A percentile compares a stretch with the other conserved stretches of the same genome.
phyloP scores from a whole-genome alignment of 37 sponge, comb jelly and placozoan genomes.

The Oscarella lobularis region DNA sequence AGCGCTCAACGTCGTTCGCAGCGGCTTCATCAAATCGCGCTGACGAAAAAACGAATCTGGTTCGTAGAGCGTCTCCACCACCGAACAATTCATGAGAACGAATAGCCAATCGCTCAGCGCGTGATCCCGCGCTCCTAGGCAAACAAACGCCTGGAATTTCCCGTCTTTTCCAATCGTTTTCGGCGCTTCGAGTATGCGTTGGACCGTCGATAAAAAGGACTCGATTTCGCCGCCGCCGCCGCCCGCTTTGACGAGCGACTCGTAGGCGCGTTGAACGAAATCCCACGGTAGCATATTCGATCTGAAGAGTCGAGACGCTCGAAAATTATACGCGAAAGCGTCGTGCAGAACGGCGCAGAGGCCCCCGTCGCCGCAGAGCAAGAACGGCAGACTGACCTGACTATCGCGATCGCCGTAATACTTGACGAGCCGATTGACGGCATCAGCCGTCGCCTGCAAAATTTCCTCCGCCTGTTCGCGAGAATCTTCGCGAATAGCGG shows the following conservation, averaged over 20 bases:
- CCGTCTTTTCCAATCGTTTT: constrained; percentile 12
- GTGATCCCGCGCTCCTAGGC: constrained; percentile 39
- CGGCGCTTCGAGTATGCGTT: neutral
- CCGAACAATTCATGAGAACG: constrained; percentile 23
- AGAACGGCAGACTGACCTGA: neutral
- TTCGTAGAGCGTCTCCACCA: constrained; percentile 38
- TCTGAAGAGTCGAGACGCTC: neutral
- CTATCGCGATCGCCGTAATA: neutral
- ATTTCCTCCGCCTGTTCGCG: neutral
- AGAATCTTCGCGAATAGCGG: neutral
- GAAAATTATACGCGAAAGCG: neutral
- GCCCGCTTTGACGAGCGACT: neutral
- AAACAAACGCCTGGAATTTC: constrained; percentile 16
- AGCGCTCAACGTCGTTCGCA: constrained; percentile 17
- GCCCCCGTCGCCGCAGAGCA: neutral
- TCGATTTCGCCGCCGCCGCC: neutral
- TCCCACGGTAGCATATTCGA: constrained; percentile 1
- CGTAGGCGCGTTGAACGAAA: neutral
- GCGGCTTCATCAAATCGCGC: constrained; percentile 27
- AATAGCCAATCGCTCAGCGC: constrained; percentile 35
- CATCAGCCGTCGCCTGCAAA: neutral
- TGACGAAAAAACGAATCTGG: constrained; percentile 34
- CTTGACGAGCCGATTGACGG: neutral
- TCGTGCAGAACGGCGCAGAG: neutral
- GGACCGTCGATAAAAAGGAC: neutral